phyloP scores from a whole-genome alignment of 2,888 invertebrate species.

The Lepidocyrtinus sp. region DNA sequence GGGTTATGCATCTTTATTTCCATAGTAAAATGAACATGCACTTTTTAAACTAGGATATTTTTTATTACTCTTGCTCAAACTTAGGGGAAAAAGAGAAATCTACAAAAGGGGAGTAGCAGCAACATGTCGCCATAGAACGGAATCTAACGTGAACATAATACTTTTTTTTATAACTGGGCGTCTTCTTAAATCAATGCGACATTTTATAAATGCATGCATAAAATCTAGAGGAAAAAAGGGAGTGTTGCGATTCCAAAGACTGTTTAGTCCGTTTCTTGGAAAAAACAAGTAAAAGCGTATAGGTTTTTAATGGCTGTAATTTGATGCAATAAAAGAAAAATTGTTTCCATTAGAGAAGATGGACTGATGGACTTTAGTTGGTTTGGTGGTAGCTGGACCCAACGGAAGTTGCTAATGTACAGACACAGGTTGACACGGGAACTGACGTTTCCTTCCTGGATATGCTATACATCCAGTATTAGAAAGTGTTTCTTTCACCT shows the following conservation, averaged over 20 bases:
- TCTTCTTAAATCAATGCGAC: not conserved
- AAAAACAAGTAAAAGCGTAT: not conserved
- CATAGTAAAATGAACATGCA: not conserved
- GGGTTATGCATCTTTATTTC: constrained; percentile 15
- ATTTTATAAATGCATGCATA: not conserved
- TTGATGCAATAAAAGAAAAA: constrained; percentile 7
- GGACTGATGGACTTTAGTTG: no score
- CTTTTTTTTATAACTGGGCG: not conserved
- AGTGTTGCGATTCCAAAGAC: not conserved
- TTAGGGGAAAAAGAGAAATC: not conserved
- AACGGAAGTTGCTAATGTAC: not conserved
- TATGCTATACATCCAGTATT: no score
- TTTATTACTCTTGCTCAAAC: not conserved
- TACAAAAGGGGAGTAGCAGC: not conserved
- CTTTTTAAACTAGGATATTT: not conserved
- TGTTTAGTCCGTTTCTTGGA: not conserved
- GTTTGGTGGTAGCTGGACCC: not conserved
- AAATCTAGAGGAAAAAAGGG: not conserved
- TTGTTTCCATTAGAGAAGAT: not conserved
- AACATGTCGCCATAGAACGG: not conserved
- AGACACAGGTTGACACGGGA: constrained; percentile 12
- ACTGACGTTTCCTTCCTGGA: not conserved
- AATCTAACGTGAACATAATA: not conserved
- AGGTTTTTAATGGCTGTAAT: constrained; percentile 5
- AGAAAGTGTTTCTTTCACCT: not conserved